A percentile compares a stretch with the other conserved stretches of the same genome.
phyloP scores from a whole-genome alignment of 1,140 invertebrate species.

The Neelides sp. region DNA sequence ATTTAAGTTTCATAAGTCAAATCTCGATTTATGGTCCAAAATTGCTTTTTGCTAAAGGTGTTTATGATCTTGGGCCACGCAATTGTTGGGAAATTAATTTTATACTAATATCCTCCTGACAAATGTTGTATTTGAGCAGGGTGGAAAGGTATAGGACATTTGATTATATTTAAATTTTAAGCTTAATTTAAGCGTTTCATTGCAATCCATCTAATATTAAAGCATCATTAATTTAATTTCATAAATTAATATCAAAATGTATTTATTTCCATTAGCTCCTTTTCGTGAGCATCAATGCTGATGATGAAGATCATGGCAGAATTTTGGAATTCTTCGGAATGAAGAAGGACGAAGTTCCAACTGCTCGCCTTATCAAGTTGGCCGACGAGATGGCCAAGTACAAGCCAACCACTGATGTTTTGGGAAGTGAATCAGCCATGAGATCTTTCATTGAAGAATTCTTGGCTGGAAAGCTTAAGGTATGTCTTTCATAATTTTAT shows the following conservation, averaged over 20 bases:
- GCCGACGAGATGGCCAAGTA: constrained; percentile 98
- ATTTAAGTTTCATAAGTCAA: background rate
- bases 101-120: constrained; percentile 29
- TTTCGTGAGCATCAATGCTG: constrained; percentile 89
- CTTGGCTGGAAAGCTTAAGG: constrained; percentile 80
- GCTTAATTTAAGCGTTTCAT: background rate
- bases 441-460: constrained; percentile 74
- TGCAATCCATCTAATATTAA: background rate
- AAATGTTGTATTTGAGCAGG: constrained; percentile 22
- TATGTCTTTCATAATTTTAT: too few relatives aligned
- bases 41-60: background rate
- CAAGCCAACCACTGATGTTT: constrained; percentile 64
- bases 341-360: constrained; percentile 80
- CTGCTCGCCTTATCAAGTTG: constrained; percentile 81
- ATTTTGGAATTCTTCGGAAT: constrained; percentile 99
- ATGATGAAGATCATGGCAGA: constrained; percentile 88
- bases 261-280: constrained; percentile 48
- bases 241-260: background rate
- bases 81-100: constrained; percentile 26
- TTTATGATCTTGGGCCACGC: constrained; percentile 5
- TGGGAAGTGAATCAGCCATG: constrained; percentile 41
- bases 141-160: constrained; percentile 30
- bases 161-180: background rate
- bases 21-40: background rate
- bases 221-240: background rate